phyloP scores from a whole-genome alignment of 2,797 vertebrate species.

The Calcarius lapponicus region DNA sequence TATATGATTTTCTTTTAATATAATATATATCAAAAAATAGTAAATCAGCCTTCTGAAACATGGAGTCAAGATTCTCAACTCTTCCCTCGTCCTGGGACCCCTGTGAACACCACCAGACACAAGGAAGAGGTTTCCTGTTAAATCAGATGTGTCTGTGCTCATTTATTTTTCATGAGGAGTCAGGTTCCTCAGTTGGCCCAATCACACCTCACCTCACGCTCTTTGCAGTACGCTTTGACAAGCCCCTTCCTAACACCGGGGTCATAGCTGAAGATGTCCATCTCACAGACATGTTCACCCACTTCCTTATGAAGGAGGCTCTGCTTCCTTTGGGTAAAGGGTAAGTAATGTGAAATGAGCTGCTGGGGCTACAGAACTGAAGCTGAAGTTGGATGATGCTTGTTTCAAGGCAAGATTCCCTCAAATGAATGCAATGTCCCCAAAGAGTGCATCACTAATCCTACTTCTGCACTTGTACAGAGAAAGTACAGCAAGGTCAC shows the following conservation, averaged over 20 bases:
- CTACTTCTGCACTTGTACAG: not conserved
- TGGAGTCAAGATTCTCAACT: not conserved
- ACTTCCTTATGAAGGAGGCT: not conserved
- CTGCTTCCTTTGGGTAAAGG: not conserved
- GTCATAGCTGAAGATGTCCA: not conserved
- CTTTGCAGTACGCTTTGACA: not conserved
- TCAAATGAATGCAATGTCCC: not conserved
- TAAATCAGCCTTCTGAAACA: not conserved
- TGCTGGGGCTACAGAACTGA: not conserved
- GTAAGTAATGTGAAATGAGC: not conserved
- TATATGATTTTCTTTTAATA: too few species aligned
- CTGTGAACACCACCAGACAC: not conserved
- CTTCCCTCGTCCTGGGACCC: not conserved
- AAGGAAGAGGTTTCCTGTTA: not conserved
- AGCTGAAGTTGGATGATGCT: not conserved
- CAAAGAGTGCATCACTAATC: not conserved
- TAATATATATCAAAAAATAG: too few species aligned
- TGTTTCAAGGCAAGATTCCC: not conserved
- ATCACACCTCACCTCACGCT: not conserved
- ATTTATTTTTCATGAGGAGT: not conserved
- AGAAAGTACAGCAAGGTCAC: conserved; percentile 5
- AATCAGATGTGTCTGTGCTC: not conserved
- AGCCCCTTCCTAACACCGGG: rapidly evolving
- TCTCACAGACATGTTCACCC: not conserved
- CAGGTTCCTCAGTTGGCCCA: not conserved